These are phyloP conservation scores for Ooceraea biroi DNA, from an alignment of 1,140 invertebrate species.

Conservation along the genomic window DNA sequence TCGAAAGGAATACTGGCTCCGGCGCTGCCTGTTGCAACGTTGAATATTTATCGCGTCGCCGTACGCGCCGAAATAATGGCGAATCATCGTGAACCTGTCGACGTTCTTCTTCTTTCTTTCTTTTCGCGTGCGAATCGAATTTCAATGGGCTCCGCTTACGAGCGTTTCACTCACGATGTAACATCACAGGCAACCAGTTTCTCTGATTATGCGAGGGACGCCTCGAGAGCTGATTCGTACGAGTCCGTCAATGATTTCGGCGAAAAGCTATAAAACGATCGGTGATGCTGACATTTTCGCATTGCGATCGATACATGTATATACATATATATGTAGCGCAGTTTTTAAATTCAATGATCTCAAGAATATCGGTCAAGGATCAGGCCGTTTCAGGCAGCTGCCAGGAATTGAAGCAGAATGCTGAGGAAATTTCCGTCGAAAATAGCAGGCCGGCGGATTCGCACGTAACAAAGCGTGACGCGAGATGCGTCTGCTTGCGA, in stretches of 20 bases:
- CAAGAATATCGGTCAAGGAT: conserved; percentile 39
- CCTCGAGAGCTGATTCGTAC: not conserved
- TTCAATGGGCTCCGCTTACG: conserved; percentile 38
- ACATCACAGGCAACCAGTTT: conserved; percentile 35
- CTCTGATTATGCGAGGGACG: conserved; percentile 49
- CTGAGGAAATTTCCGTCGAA: no score
- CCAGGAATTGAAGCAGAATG: no score
- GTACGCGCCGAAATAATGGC: not conserved
- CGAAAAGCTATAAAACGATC: conserved; percentile 23
- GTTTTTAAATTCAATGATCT: not conserved
- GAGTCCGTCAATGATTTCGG: no score
- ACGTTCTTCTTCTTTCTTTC: conserved; percentile 5
- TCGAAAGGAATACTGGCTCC: not conserved
- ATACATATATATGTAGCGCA: not conserved
- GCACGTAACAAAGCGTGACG: not conserved
- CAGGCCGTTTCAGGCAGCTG: not conserved
- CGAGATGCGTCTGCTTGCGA: not conserved
- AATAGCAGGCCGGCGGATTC: no score
- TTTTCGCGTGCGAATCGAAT: conserved; percentile 39
- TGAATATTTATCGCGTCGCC: conserved; percentile 3
- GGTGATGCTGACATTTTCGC: not conserved
- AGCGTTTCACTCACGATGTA: conserved; percentile 39
- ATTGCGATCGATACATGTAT: not conserved
- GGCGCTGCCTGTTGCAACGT: no score
- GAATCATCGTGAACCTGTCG: not conserved